A percentile compares a stretch with the other conserved stretches of the same genome.
phyloP scores from a whole-genome alignment of 2,797 vertebrate genomes.

The Aplochiton taeniatus region DNA sequence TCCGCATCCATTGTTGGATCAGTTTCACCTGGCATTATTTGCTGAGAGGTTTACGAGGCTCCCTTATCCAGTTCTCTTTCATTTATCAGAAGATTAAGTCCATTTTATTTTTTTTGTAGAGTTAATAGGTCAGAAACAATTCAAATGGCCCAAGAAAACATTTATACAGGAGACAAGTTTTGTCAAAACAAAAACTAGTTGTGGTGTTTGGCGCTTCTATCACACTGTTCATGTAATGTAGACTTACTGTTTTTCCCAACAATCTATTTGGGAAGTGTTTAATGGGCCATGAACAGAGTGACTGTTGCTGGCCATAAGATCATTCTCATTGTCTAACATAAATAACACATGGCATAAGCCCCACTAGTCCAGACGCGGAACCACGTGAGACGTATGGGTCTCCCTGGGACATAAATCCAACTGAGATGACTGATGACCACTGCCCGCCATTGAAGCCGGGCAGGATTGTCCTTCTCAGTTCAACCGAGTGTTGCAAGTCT shows the following conservation, averaged over 20 bases:
- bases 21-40: conserved; percentile 30
- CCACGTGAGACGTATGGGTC: conserved; percentile 47
- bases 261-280: conserved; percentile 20
- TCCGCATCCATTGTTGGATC: conserved; percentile 6
- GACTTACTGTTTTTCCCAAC: conserved; percentile 10
- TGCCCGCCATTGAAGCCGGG: conserved; percentile 49
- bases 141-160: no score
- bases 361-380: conserved; percentile 36
- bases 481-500: conserved; percentile 36
- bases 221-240: conserved; percentile 16
- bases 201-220: no score
- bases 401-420: conserved; percentile 60
- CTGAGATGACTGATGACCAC: conserved; percentile 69
- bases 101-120: conserved; percentile 16
- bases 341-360: conserved; percentile 36
- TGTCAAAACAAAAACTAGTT: no score
- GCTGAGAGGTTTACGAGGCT: conserved; percentile 6
- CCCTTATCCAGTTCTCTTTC: background rate
- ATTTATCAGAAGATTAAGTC: conserved; percentile 30
- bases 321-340: conserved; percentile 25
- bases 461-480: conserved; percentile 58
- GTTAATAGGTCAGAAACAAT: no score
- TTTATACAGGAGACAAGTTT: no score
- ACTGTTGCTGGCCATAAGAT: conserved; percentile 14
- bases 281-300: conserved; percentile 25